Evolutionary conservation across 1,140 invertebrate genomes (phyloP).

Genomic region (Papilio xuthus): DNA sequence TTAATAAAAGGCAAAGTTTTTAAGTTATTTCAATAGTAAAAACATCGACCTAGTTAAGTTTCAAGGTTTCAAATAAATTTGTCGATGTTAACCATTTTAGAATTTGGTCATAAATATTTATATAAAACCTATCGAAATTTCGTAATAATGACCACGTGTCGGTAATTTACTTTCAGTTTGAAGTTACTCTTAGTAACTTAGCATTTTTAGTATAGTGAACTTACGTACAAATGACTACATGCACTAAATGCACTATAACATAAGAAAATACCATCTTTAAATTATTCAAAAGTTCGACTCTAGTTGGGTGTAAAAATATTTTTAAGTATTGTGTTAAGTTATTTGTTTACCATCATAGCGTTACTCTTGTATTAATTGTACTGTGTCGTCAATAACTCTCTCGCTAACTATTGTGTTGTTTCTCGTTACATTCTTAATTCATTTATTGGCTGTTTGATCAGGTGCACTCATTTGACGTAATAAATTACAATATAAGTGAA

Average conservation of each 20-base stretch:
- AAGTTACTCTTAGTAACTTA: no score
- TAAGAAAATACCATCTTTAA: no score
- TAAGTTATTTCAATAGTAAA: constrained; percentile 17
- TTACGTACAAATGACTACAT: no score
- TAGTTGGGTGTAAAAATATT: no score
- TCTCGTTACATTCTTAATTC: background rate
- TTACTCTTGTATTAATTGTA: background rate
- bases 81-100: background rate
- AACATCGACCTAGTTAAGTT: background rate
- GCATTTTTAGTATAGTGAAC: no score
- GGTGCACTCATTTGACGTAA: background rate
- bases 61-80: constrained; percentile 26
- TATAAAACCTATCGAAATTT: background rate
- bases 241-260: no score
- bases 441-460: constrained; percentile 21
- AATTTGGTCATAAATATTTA: background rate
- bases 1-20: background rate
- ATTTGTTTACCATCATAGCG: background rate
- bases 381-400: background rate
- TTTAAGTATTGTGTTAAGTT: background rate
- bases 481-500: background rate
- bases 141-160: background rate
- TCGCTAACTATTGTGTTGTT: background rate
- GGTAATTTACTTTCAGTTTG: no score
- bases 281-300: no score